phyloP scores from a whole-genome alignment of 2,113 vertebrate genomes.

The Gopherus evgoodei region DNA sequence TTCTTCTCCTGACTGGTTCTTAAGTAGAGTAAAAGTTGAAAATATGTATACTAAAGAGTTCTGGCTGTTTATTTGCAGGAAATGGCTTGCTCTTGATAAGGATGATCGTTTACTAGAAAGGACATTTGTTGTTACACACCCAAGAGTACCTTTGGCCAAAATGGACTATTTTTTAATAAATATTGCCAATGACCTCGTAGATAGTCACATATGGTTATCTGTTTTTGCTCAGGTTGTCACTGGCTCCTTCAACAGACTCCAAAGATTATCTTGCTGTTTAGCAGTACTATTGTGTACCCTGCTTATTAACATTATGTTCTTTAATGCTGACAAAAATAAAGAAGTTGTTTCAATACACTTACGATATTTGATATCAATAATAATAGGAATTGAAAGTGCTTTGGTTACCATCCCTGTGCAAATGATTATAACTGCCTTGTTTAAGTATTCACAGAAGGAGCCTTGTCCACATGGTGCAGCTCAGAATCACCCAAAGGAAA shows the following conservation, averaged over 20 bases:
- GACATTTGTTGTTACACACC: conserved; percentile 37
- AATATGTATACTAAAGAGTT: conserved; percentile 43
- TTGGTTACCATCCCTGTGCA: conserved; percentile 71
- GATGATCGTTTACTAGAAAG: neutral
- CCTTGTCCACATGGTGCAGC: neutral
- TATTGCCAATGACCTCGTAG: neutral
- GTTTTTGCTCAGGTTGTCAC: conserved; percentile 17
- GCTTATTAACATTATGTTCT: conserved; percentile 77
- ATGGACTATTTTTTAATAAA: conserved; percentile 73
- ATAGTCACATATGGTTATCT: conserved; percentile 72
- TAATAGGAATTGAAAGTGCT: conserved; percentile 72
- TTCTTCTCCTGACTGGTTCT: conserved; percentile 71
- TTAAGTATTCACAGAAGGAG: conserved; percentile 65
- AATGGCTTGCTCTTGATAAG: conserved; percentile 72
- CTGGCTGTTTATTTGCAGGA: conserved; percentile 79
- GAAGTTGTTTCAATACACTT: neutral
- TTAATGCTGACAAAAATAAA: conserved; percentile 12
- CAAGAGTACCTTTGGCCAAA: conserved; percentile 31
- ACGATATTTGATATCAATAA: conserved; percentile 32
- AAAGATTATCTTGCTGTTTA: conserved; percentile 76
- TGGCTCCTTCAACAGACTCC: conserved; percentile 68
- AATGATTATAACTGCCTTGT: conserved; percentile 61
- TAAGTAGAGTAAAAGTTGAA: conserved; percentile 80
- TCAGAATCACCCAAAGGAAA: neutral
- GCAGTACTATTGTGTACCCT: conserved; percentile 68